Percentiles rank a stretch among this genome's conserved stretches.
These are phyloP conservation scores for Boleophthalmus pectinirostris DNA, from an alignment of 2,113 vertebrate genomes.

Conservation along the genomic window DNA sequence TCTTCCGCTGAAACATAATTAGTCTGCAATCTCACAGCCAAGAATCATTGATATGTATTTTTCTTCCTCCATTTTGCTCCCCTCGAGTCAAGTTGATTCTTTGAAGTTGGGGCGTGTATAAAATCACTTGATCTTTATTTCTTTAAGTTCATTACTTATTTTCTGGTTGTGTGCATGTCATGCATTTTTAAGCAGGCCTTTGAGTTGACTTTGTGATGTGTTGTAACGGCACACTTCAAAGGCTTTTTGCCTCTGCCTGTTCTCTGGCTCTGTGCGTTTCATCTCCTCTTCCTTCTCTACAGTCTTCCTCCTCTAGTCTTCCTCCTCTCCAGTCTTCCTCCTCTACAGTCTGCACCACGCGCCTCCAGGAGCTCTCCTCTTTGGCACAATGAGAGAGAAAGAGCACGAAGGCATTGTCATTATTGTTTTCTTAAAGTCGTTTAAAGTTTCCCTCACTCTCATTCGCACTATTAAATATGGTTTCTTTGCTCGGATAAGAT, in stretches of 20 bases:
- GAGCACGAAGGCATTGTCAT: constrained; percentile 14
- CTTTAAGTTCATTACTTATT: constrained; percentile 93
- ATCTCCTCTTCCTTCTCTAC: constrained; percentile 56
- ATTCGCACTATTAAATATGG: constrained; percentile 33
- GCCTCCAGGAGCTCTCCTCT: constrained; percentile 32
- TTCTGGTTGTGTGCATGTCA: constrained; percentile 93
- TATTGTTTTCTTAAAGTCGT: constrained; percentile 32
- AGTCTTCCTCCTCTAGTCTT: not conserved
- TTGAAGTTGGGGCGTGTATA: constrained; percentile 91
- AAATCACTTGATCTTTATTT: constrained; percentile 95
- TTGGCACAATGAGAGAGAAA: constrained; percentile 27
- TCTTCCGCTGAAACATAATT: constrained; percentile 56
- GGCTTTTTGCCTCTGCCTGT: constrained; percentile 45
- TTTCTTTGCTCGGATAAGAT: constrained; percentile 29
- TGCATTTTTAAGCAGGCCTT: constrained; percentile 99
- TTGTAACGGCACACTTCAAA: constrained; percentile 93
- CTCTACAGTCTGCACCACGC: constrained; percentile 23
- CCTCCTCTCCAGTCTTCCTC: constrained; percentile 12
- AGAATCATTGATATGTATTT: constrained; percentile 67
- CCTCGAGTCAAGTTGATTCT: constrained; percentile 86
- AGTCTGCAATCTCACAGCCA: constrained; percentile 54
- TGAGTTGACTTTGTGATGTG: constrained; percentile 93
- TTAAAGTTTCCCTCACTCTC: constrained; percentile 33
- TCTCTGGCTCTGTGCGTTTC: constrained; percentile 63
- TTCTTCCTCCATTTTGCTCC: constrained; percentile 72